Evolutionary conservation across 2,113 vertebrate genomes (phyloP).

Genomic region (Chaetura pelagica): DNA sequence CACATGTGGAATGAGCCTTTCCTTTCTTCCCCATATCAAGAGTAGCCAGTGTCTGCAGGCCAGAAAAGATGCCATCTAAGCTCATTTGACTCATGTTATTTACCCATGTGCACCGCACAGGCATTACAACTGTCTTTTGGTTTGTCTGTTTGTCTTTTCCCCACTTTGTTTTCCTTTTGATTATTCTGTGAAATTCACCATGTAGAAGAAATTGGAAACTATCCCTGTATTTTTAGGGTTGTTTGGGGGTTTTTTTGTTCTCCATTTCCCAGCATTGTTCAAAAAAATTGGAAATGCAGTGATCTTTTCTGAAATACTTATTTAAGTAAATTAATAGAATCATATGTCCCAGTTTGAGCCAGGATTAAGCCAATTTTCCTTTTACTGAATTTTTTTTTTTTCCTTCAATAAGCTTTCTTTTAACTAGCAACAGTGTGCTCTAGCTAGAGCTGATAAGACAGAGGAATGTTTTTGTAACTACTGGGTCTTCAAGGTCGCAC

Average conservation of each 20-base stretch:
- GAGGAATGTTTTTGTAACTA: no score
- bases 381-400: no score
- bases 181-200: neutral
- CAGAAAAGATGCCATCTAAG: neutral
- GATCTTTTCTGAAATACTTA: neutral
- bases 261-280: neutral
- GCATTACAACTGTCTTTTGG: neutral
- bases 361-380: no score
- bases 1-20: neutral
- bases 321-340: neutral
- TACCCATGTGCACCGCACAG: neutral
- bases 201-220: neutral
- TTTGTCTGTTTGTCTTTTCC: neutral
- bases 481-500: no score
- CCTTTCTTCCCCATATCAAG: neutral
- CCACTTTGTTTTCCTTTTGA: neutral
- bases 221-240: neutral
- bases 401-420: no score
- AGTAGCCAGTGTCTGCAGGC: neutral
- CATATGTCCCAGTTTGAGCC: no score
- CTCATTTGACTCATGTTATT: neutral
- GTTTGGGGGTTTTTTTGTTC: neutral
- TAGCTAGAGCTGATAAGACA: no score
- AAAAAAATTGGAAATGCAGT: neutral
- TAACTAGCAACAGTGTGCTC: no score